Conservation (phyloP, 1,140 invertebrate species). For the Diabrotica virgifera region DNA sequence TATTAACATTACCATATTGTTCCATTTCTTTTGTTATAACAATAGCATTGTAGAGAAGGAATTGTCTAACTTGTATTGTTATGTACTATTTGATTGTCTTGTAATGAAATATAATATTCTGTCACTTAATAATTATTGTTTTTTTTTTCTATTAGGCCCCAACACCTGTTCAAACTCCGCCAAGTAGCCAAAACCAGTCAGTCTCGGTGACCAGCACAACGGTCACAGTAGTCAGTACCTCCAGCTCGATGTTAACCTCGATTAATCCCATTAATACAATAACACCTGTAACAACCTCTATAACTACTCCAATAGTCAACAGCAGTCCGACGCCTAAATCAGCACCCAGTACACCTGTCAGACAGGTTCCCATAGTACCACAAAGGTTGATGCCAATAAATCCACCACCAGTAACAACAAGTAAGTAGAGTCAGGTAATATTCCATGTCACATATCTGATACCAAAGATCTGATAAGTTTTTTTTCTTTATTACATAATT, state of each 20-base stretch:
- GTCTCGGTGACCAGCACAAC: conserved; percentile 24
- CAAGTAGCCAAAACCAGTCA: conserved; percentile 17
- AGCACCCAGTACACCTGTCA: conserved; percentile 28
- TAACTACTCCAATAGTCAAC: conserved; percentile 15
- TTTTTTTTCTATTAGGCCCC: neutral
- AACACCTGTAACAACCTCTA: conserved; percentile 34
- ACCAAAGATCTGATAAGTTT: too few species aligned
- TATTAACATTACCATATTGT: too few species aligned
- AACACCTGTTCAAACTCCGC: conserved; percentile 22
- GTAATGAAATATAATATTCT: too few species aligned
- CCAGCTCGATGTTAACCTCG: conserved; percentile 14
- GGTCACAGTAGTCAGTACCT: conserved; percentile 18
- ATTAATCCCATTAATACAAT: neutral
- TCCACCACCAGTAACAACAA: conserved; percentile 16
- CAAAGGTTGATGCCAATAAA: conserved; percentile 42
- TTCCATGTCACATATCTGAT: neutral
- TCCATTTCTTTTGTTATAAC: too few species aligned
- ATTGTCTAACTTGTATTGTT: too few species aligned
- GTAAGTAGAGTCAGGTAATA: conserved; percentile 19
- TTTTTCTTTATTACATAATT: too few species aligned
- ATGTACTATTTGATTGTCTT: too few species aligned
- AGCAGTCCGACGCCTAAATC: conserved; percentile 41
- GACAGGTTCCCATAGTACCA: conserved; percentile 42
- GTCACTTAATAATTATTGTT: too few species aligned
- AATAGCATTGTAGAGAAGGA: too few species aligned